Conservation (phyloP, 1,140 invertebrate species). For the Panagrolaimus sp. region DNA sequence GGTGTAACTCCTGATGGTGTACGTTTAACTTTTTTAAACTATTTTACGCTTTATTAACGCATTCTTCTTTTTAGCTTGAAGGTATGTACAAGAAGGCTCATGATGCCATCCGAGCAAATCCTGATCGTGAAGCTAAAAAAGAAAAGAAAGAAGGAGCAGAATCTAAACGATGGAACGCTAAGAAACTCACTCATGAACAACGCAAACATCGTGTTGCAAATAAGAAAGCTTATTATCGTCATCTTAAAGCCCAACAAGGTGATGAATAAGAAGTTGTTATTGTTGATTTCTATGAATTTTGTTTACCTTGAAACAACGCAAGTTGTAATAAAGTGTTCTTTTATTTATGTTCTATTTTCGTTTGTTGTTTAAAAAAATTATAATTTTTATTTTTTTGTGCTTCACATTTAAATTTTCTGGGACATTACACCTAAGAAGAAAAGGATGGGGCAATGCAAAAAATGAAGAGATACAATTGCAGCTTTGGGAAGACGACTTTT, state of each 20-base stretch:
- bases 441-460: too few relatives aligned
- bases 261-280: constrained; percentile 58
- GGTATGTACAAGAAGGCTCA: constrained; percentile 92
- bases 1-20: constrained; percentile 72
- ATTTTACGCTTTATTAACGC: constrained; percentile 60
- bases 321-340: constrained; percentile 15
- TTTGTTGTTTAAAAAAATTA: too few relatives aligned
- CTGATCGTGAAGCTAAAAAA: constrained; percentile 60
- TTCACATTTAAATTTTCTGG: too few relatives aligned
- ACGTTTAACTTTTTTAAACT: constrained; percentile 59
- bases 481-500: too few relatives aligned
- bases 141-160: constrained; percentile 60
- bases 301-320: background rate
- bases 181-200: constrained; percentile 78
- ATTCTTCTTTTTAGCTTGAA: constrained; percentile 71
- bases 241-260: constrained; percentile 64
- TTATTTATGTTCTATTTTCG: constrained; percentile 1
- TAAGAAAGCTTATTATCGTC: constrained; percentile 78
- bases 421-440: too few relatives aligned
- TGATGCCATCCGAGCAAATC: constrained; percentile 80
- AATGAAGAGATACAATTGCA: too few relatives aligned
- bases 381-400: too few relatives aligned
- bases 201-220: constrained; percentile 82
- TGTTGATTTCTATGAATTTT: constrained; percentile 10
- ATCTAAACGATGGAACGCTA: constrained; percentile 72